Conservation (phyloP, 2,888 invertebrate genomes). For the Drosophila stalkeri region DNA sequence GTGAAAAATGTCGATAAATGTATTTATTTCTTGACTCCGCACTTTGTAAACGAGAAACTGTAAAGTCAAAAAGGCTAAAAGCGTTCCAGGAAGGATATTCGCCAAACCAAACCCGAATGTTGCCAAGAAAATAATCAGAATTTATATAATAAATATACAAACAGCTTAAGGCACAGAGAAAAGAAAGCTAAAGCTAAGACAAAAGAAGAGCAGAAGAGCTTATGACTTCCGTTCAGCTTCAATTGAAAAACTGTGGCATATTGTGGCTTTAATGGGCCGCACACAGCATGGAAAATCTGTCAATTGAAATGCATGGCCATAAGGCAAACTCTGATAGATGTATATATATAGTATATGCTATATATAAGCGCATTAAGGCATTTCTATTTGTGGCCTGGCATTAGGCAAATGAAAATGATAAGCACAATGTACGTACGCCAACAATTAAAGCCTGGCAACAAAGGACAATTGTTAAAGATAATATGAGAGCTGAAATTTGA, state of each 20-base stretch:
- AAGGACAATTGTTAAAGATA: conserved; percentile 31
- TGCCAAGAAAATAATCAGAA: not conserved
- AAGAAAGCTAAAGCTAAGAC: not conserved
- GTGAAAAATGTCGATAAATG: conserved; percentile 9
- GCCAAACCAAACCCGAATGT: not conserved
- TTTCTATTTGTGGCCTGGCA: conserved; percentile 30
- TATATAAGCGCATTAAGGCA: conserved; percentile 1
- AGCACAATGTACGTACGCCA: conserved; percentile 27
- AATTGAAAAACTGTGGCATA: not conserved
- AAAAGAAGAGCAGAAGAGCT: not conserved
- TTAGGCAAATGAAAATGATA: conserved; percentile 44
- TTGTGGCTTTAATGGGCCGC: conserved; percentile 12
- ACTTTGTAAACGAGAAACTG: conserved; percentile 13
- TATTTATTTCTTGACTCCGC: conserved; percentile 12
- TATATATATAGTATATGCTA: not conserved
- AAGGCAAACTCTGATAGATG: not conserved
- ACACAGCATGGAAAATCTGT: conserved; percentile 7
- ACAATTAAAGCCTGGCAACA: conserved; percentile 46
- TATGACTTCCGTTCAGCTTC: not conserved
- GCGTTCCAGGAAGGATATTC: not conserved
- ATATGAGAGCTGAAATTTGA: conserved; percentile 31
- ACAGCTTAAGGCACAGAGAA: not conserved
- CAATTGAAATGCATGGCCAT: conserved; percentile 14
- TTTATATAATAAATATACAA: not conserved
- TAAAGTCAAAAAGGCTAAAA: conserved; percentile 2